Evolutionary conservation across 2,888 invertebrate species (phyloP).

Genomic region (Frankliniella intonsa): DNA sequence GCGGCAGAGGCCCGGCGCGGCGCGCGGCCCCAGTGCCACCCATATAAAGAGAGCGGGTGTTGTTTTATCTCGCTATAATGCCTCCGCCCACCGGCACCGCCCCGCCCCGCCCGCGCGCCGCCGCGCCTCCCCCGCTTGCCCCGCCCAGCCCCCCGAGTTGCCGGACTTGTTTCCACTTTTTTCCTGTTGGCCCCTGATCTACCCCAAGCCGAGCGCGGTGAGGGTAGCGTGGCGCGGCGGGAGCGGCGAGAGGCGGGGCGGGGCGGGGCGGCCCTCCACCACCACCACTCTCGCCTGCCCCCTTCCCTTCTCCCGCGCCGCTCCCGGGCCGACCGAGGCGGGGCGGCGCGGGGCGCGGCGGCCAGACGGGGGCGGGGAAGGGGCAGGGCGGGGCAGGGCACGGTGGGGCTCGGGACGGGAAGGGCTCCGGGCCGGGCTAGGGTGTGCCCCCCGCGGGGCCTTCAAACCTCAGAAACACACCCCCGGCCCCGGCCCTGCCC

Average conservation of each 20-base stretch:
- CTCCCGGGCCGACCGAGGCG: background rate
- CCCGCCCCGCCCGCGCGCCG: background rate
- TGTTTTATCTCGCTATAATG: constrained; percentile 25
- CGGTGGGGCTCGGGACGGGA: background rate
- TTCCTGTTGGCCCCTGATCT: constrained; percentile 24
- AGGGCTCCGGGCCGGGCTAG: background rate
- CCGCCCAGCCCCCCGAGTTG: background rate
- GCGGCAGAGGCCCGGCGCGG: background rate
- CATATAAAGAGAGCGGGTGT: constrained; percentile 18
- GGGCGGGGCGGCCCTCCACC: background rate
- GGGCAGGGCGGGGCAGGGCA: background rate
- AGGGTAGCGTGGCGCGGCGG: background rate
- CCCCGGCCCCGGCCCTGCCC: background rate
- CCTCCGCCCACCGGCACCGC: background rate
- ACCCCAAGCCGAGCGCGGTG: constrained; percentile 19
- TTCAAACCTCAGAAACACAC: constrained; percentile 17
- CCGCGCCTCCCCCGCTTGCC: background rate
- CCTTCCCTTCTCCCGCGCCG: background rate
- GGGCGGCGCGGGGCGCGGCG: background rate
- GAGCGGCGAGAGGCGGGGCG: background rate
- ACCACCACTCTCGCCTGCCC: background rate
- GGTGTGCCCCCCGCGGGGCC: background rate
- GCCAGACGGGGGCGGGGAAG: background rate
- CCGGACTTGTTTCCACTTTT: constrained; percentile 24
- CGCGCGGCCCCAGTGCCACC: constrained; percentile 7